Base-by-base conservation (phyloP, 2,113 vertebrate genomes). In the Sprattus sprattus region DNA sequence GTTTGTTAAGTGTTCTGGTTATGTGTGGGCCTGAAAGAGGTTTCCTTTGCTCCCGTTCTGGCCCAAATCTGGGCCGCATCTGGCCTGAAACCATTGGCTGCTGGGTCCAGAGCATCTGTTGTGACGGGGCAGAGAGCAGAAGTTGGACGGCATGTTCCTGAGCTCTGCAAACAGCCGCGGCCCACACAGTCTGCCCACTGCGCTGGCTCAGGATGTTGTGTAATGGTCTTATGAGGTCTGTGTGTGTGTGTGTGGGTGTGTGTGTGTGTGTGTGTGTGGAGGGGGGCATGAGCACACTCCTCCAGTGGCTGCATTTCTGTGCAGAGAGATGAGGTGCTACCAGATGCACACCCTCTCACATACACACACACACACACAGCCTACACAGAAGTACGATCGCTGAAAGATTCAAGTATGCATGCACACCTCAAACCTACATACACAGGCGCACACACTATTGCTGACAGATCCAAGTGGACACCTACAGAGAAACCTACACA, bases 121-220 rank as follows among this genome's bases (percentile, higher is more conserved):
- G 18, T 20, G 20, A 20, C 1, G 4, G 54, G 54, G 54, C 18
- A 20, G 54, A 60, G 54, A 60, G 64, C 64, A 32, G 67, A 10
- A 10, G 25, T 75, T 78, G 28, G 13, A 39, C 10, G 28, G 13
- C 16, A n/a, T 28, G 28, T 16, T 71, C 10, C 71, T 78, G 71
- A 78, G 71, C 32, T 39, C 71, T 15, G 11, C 71, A 78, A 39
- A 78, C 71, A 78, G 25, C 28, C 28, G 6, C 13, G 25, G 64
- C 64, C 64, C 64, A 32, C 64, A 32, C 64, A 71, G 28, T 78
- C 71, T 78, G 25, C 32, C 71, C 28, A 78, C 71, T 78, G 71
- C 25, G 28, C 32, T 32, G 39, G 28, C 71, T 39, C 4, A 15
- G 32, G 25, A 16, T 32, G 28, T 78, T 78, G 71, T 78, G 28